phyloP scores from a whole-genome alignment of 2,797 vertebrate species.

The Danio kyathit region DNA sequence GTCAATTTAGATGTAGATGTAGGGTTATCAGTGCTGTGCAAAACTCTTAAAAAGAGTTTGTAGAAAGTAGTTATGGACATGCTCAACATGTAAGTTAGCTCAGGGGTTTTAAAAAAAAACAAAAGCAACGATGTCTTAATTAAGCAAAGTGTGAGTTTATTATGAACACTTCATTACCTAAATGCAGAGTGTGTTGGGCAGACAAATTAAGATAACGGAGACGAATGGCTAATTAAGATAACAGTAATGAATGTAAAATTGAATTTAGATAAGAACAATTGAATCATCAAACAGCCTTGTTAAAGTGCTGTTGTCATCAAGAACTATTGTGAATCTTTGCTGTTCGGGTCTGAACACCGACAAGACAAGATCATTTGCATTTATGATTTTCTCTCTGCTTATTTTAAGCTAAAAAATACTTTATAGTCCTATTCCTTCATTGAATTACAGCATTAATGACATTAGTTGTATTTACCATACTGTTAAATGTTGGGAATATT shows the following conservation, averaged over 20 bases:
- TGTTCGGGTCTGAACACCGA: slow-evolving; percentile 15
- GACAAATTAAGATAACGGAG: slow-evolving; percentile 43
- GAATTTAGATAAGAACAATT: slow-evolving; percentile 80
- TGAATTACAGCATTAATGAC: not conserved
- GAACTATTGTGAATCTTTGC: slow-evolving; percentile 57
- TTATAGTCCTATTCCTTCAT: no score
- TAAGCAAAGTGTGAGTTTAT: slow-evolving; percentile 47
- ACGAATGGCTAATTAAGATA: slow-evolving; percentile 78
- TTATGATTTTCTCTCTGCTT: not conserved
- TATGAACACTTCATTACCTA: slow-evolving; percentile 50
- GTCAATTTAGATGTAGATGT: not conserved
- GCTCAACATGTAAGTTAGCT: slow-evolving; percentile 63
- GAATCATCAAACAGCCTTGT: slow-evolving; percentile 69
- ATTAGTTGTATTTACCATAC: not conserved
- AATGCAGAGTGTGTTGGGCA: slow-evolving; percentile 45
- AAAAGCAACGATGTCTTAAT: slow-evolving; percentile 49
- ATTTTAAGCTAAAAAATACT: not conserved
- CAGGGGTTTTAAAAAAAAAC: slow-evolving; percentile 58
- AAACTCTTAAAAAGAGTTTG: slow-evolving; percentile 15
- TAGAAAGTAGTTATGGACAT: slow-evolving; percentile 11
- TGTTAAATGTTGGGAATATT: not conserved
- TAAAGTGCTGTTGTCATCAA: slow-evolving; percentile 60
- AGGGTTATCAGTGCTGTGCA: slow-evolving; percentile 9
- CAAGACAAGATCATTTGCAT: not conserved
- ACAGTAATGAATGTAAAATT: slow-evolving; percentile 78